These are phyloP conservation scores for Orbicella faveolata DNA, from an alignment of 64 coral and sea anemone species.

Conservation along the genomic window DNA sequence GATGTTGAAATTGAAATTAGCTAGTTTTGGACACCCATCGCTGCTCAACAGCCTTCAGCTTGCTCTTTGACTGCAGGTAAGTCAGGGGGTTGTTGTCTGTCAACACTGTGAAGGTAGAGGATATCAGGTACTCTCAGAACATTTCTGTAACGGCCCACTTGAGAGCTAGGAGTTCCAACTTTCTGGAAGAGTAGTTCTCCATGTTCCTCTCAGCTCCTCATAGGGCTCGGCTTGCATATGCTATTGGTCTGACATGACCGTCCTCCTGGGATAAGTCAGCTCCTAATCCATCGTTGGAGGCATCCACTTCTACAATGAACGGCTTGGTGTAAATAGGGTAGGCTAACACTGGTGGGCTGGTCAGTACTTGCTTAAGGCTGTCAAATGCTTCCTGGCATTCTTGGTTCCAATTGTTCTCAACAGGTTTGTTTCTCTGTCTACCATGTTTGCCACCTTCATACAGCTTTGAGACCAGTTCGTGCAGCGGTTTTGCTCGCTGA, in stretches of 20 bases:
- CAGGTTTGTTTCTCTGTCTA: neutral
- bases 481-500: constrained; percentile 32
- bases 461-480: neutral
- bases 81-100: constrained; percentile 31
- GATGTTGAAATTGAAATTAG: constrained; percentile 57
- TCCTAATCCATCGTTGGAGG: constrained; percentile 44
- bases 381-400: constrained; percentile 33
- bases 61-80: constrained; percentile 22
- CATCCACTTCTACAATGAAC: constrained; percentile 33
- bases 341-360: constrained; percentile 45
- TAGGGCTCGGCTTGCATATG: constrained; percentile 31
- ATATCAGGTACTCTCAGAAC: neutral
- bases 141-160: constrained; percentile 13
- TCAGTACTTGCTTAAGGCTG: constrained; percentile 5
- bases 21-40: constrained; percentile 45
- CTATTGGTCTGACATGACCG: neutral
- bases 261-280: constrained; percentile 38
- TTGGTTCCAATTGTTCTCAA: constrained; percentile 15
- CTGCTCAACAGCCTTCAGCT: constrained; percentile 46
- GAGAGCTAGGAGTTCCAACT: constrained; percentile 29
- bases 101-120: neutral
- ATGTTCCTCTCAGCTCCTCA: constrained; percentile 54
- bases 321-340: constrained; percentile 48
- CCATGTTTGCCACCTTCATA: constrained; percentile 11
- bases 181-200: constrained; percentile 41